Conservation (phyloP, 35 echinoderm and acorn worm species). For the Diadema setosum region DNA sequence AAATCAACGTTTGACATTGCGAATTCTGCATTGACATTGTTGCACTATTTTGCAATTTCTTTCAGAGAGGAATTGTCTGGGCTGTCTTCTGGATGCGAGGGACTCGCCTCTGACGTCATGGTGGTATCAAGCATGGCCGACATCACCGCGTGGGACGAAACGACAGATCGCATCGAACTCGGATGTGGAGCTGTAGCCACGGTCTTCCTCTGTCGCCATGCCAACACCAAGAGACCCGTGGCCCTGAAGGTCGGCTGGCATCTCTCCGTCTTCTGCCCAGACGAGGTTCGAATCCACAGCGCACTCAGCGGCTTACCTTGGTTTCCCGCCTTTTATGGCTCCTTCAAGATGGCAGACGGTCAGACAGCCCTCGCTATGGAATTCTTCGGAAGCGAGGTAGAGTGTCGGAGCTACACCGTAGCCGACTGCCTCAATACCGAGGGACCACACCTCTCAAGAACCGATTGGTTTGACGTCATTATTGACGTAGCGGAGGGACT, state of each 20-base stretch:
- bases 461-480: background rate
- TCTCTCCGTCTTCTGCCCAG: background rate
- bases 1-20: too few species aligned
- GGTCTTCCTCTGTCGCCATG: background rate
- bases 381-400: background rate
- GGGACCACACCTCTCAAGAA: background rate
- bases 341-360: background rate
- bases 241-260: background rate
- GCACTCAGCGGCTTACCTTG: background rate
- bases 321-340: background rate
- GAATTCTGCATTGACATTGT: too few species aligned
- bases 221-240: background rate
- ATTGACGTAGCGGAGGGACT: background rate
- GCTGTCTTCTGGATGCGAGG: too few species aligned
- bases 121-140: background rate
- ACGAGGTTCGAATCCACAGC: background rate
- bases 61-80: too few species aligned
- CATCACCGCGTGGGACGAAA: background rate
- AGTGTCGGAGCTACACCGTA: background rate
- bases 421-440: background rate
- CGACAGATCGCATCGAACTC: background rate
- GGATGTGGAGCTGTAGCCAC: background rate
- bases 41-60: too few species aligned
- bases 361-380: background rate
- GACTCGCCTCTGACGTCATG: too few species aligned